Percentiles rank a stretch among this genome's conserved stretches.
These are phyloP conservation scores for Heliothis subflexa DNA, from an alignment of 1,140 invertebrate genomes.

Conservation along the genomic window DNA sequence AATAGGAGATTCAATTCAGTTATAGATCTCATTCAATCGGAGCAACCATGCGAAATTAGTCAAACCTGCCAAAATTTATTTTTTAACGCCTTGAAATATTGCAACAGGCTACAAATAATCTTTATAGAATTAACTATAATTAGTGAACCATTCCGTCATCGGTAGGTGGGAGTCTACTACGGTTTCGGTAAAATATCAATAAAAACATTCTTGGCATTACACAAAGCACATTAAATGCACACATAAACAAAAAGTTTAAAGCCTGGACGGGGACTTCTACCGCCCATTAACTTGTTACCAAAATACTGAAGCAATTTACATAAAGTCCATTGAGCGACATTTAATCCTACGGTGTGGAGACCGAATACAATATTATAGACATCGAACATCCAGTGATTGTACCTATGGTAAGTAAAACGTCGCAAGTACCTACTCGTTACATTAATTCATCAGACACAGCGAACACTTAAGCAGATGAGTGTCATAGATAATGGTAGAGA, in stretches of 20 bases:
- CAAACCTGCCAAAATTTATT: neutral
- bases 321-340: conserved; percentile 25
- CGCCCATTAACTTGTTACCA: conserved; percentile 15
- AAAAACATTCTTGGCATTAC: conserved; percentile 19
- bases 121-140: neutral
- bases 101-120: neutral
- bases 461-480: conserved; percentile 37
- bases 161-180: neutral
- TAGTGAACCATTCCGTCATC: neutral
- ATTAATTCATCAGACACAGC: conserved; percentile 11
- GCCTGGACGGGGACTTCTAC: conserved; percentile 12
- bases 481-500: conserved; percentile 36
- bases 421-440: conserved; percentile 18
- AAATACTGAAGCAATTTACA: conserved; percentile 26
- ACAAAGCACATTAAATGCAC: conserved; percentile 43
- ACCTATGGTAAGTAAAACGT: conserved; percentile 2
- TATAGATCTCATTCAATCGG: neutral
- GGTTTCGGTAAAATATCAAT: conserved; percentile 4
- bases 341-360: neutral
- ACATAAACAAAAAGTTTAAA: conserved; percentile 30
- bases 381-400: conserved; percentile 34
- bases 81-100: neutral
- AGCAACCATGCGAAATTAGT: no score
- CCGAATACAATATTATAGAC: conserved; percentile 9
- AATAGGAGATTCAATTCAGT: neutral